Percentiles rank a stretch among this genome's conserved stretches.
Conservation (phyloP, 2,113 vertebrate genomes). For the Amphilophus citrinellus region DNA sequence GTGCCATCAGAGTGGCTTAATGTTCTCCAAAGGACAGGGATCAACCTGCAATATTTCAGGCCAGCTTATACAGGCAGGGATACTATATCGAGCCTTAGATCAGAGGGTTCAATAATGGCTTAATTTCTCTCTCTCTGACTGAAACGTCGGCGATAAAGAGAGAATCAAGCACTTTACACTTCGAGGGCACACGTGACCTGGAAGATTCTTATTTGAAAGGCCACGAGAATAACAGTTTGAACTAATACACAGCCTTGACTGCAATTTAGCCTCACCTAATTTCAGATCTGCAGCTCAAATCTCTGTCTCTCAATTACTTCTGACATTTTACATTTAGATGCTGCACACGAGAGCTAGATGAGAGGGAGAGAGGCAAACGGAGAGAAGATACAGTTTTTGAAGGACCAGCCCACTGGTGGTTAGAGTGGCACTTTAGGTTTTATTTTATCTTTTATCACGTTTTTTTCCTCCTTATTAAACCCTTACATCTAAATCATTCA, state of each 20-base stretch:
- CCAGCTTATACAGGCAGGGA: conserved; percentile 42
- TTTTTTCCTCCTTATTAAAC: not conserved
- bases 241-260: conserved; percentile 20
- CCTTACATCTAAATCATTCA: not conserved
- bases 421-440: not conserved
- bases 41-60: conserved; percentile 63
- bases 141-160: conserved; percentile 45
- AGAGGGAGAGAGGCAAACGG: not conserved
- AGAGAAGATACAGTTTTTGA: not conserved
- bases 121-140: conserved; percentile 48
- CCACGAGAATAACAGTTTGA: conserved; percentile 25
- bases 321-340: conserved; percentile 54
- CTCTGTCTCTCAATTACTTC: conserved; percentile 45
- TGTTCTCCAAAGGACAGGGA: conserved; percentile 59
- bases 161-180: conserved; percentile 57
- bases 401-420: not conserved
- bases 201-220: conserved; percentile 46
- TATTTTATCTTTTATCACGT: not conserved
- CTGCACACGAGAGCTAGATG: not conserved
- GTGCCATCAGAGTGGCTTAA: conserved; percentile 52
- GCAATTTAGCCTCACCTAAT: conserved; percentile 27
- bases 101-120: conserved; percentile 64
- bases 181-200: conserved; percentile 40
- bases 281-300: conserved; percentile 24
- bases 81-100: conserved; percentile 56